phyloP scores from a whole-genome alignment of 2,797 vertebrate species.

The Eutrigla gurnardus region DNA sequence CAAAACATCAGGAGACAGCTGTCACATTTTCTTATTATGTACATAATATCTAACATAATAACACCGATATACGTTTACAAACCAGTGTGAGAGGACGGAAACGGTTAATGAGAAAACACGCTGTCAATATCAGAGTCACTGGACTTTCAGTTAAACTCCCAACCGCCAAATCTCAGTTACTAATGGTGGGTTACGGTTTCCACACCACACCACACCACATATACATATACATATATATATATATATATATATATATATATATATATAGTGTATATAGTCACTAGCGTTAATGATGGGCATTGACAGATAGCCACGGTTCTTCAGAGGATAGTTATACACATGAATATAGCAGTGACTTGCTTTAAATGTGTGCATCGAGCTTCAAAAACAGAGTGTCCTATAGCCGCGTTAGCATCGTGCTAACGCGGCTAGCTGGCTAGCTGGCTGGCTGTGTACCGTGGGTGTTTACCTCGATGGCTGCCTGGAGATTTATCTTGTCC shows the following conservation, averaged over 20 bases:
- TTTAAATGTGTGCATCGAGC: conserved; percentile 17
- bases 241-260: no score
- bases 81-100: not conserved
- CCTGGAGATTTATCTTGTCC: conserved; percentile 51
- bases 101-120: not conserved
- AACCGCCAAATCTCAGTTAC: not conserved
- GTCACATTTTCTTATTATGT: not conserved
- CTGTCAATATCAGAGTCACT: not conserved
- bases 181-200: not conserved
- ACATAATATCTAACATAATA: no score
- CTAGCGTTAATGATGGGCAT: not conserved
- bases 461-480: conserved; percentile 77
- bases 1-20: conserved; percentile 44
- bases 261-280: no score
- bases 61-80: not conserved
- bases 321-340: not conserved
- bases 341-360: not conserved
- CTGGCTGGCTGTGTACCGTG: conserved; percentile 9
- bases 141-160: not conserved
- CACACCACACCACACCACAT: not conserved
- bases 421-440: conserved; percentile 35
- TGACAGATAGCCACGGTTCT: not conserved
- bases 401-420: conserved; percentile 56
- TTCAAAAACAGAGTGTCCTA: conserved; percentile 48
- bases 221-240: no score